Base-by-base conservation (phyloP, 2,888 invertebrate genomes). In the Melanotus villosus region DNA sequence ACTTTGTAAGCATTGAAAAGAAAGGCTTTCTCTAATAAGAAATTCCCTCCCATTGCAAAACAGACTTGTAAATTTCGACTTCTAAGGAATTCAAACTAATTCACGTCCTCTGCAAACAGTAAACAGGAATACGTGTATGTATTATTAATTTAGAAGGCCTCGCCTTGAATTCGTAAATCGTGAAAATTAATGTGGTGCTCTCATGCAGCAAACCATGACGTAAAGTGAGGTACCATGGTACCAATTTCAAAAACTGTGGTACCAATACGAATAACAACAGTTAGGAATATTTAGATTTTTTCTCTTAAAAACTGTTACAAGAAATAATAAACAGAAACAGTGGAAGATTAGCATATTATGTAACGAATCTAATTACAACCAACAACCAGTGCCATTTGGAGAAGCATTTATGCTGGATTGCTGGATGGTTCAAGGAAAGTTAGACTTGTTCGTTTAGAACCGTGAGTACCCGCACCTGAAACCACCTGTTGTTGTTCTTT, bases 61-160 rank as follows among this genome's bases (percentile, higher is more conserved):
- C 63, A 14, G 52, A 69, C 19, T 64, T 54, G 59, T 41, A 63
- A 59, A 45, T 47, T 59, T 54, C 36, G 26, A 26, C 45, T 54
- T 38, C 18, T 30, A n/a, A 52, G 10, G 56, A 56, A 56, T 56
- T 23, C 1, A 56, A 32, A 52, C 18, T 34, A 52, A 21, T 38
- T 38, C 36, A 36, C 21, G 36, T 21, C 36, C 30, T 54, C 21
- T 64, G 32, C 38, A 43, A 36, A 52, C 52, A 26, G 64, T 64
- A 64, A 52, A 54, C 38, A 62, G 32, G 32, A 52, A 36, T 62
- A 54, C 54, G 54, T 54, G 63, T 36, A 30, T 26, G 38, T 43
- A 10, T 54, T 41, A 30, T 54, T 38, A 64, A 54, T 54, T 54
- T 41, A 45, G 50, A 54, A 52, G 64, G 54, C 43, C 41, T 64